Evolutionary conservation across 2,797 vertebrate genomes (phyloP), one percentile per base, ranked within the genome.

Genomic region (Yasuhikotakia modesta): DNA sequence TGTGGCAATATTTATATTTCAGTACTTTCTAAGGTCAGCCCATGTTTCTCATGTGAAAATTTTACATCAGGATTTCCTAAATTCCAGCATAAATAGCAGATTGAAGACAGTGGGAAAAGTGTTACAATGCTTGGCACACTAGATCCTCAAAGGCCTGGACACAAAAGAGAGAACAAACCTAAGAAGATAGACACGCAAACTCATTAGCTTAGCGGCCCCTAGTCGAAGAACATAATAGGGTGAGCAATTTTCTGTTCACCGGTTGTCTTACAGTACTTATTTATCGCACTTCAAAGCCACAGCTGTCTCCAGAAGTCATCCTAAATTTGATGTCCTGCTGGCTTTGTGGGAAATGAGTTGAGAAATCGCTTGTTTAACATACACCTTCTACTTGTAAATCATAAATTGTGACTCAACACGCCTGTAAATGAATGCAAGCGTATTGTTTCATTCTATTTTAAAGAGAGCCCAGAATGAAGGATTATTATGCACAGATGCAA

Each of bases 181-280:
- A 76, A 86, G 86, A 83, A 91, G 90, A 92, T 91, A 90, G 89
- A 93, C 89, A 86, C 84, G 88, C 88, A 91, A 93, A 93, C 91
- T 93, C 91, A 93, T 92, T 93, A 93, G 90, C 88, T 90, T 87
- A 89, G 89, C 88, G 86, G 89, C 91, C 91, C 90, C 87, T 88
- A 88, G 91, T 92, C 87, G 84, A 80, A 12, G 69, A 70, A 70
- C 82, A 88, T 90, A 80, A 87, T 84, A 83, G 32, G 69, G 83
- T 82, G 84, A 79, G 87, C 83, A 86, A 87, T 83, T 45, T 24
- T 88, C 86, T 87, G 85, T 81, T 79, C 82, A 81, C 85, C 85
- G 87, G 84, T 86, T 82, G 87, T 87, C 89, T 83, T 87, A 92
- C 88, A 87, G 89, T 81, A 86, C 79, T 66, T 83, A 82, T 88